Base-by-base conservation (phyloP, 2,113 vertebrate species). In the Irena cyanogastra region DNA sequence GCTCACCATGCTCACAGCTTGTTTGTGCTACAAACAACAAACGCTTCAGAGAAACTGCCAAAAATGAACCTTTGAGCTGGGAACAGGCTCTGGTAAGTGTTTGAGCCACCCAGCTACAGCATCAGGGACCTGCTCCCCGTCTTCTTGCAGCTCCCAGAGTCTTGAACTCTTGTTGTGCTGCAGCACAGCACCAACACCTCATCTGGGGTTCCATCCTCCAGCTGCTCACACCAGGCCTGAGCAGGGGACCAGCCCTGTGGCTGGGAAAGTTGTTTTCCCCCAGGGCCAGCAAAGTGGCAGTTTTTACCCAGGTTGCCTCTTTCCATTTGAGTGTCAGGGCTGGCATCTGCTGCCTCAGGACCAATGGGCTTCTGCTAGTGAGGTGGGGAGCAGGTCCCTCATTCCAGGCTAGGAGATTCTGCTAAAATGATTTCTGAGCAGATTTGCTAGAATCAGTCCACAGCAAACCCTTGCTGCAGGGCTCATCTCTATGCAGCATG, bases 401-500 rank as follows among this genome's bases (percentile, higher is more conserved):
- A 39, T 35, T 20, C 12, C 10, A 30, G 24, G 23, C 24, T 72
- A 66, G 16, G 10, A 91, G 20, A 82, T 37, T 26, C 50, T 70
- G 50, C 22, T 28, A 45, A 60, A 13, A 7, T 18, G 3, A 53
- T 39, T 85, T 87, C 47, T 35, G n/a, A 65, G 49, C 35, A 78
- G 28, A 49, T 42, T 56, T 33, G 11, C 17, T 60, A 31, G 33
- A 22, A 52, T 76, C 13, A 42, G 5, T 16, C 13, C 23, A 16
- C 18, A 53, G 27, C 17, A 27, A 76, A 27, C 11, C 8, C 47
- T 78, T 33, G 28, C n/a, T 66, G 42, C 16, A 22, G 20, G 9
- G 5, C 20, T 78, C 5, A 1, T 18, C 26, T 16, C 37, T 19
- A 3, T 3, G 6, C 35, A 63, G 39, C 28, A 23, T 2, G 2